Conservation (phyloP, 2,888 invertebrate genomes). For the Mythimna lalbum region DNA sequence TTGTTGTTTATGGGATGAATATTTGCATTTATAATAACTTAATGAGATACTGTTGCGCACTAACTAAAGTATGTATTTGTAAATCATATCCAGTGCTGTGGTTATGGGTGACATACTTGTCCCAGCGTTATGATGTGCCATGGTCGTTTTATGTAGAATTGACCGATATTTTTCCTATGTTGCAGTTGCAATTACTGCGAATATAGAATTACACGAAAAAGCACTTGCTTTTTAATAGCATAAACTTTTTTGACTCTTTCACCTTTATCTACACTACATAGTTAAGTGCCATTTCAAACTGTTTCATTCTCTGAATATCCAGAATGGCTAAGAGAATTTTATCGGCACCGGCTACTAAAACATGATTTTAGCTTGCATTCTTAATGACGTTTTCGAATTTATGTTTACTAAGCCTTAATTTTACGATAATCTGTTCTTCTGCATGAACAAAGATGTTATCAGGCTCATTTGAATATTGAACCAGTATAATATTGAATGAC, state of each 20-base stretch:
- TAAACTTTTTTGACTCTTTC: no score
- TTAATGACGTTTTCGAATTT: neutral
- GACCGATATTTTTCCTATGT: neutral
- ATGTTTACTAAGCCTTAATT: neutral
- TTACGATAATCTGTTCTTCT: neutral
- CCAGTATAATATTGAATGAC: neutral
- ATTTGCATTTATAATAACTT: slow-evolving; percentile 19
- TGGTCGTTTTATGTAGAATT: neutral
- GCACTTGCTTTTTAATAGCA: no score
- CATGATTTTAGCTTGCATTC: no score
- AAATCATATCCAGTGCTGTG: neutral
- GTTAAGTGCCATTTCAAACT: no score
- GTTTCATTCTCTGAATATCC: no score
- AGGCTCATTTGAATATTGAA: slow-evolving; percentile 5
- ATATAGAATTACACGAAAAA: no score
- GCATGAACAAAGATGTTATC: no score
- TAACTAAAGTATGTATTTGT: neutral
- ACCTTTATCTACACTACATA: no score
- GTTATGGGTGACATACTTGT: neutral
- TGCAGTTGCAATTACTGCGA: no score
- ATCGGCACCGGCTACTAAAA: no score
- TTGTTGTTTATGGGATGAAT: neutral
- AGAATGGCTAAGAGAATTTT: no score
- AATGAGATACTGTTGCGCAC: slow-evolving; percentile 4
- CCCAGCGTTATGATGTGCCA: neutral